Evolutionary conservation across 2,888 invertebrate genomes (phyloP), one percentile per base, ranked within the genome.

Genomic region (Anoplius nigerrimus): DNA sequence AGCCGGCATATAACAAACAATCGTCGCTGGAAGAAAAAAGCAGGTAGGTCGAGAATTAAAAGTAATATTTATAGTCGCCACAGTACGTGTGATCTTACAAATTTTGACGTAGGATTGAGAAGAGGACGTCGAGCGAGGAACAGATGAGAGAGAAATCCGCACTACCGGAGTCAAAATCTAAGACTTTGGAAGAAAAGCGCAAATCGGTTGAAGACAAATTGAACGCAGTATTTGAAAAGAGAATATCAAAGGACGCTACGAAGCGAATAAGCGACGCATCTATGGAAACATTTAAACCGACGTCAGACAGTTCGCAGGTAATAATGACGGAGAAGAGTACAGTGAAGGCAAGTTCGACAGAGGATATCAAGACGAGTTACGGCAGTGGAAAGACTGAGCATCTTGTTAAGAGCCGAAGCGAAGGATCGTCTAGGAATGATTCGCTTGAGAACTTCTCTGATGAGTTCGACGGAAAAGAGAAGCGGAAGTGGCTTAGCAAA

Each of bases 151-250:
- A 69, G 54, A 53, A 65, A 56, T 69, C 72, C 51, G 42, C 74
- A 57, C 48, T 68, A 16, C 43, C 66, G 8, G 73, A 72, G 21
- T 75, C 65, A 3, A 77, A 62, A 48, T 74, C 69, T 0, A 84
- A 81, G 51, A 87, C 82, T 57, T 74, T 88, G n/a, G 86, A 88
- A 18, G 84, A 87, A 13, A 89, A 88, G 57, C 85, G 87, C 8
- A 86, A 83, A 63, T 87, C 87, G 2, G 87, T 89, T 0, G 89
- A 88, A 71, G 86, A 87, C 0, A 88, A 88, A 59, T 69, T 89
- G 1, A 89, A 87, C 24, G 88, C 88, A 0, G 86, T 89, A 15
- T 75, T 89, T 8, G 89, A 88, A 56, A 88, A 85, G 63, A 86
- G 86, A 59, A 80, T 88, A 20, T 84, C 84, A 0, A 86, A 85